Percentiles rank a stretch among this genome's conserved stretches.
These are phyloP conservation scores for Liposcelis brunnea DNA, from an alignment of 2,888 invertebrate genomes.

Conservation along the genomic window DNA sequence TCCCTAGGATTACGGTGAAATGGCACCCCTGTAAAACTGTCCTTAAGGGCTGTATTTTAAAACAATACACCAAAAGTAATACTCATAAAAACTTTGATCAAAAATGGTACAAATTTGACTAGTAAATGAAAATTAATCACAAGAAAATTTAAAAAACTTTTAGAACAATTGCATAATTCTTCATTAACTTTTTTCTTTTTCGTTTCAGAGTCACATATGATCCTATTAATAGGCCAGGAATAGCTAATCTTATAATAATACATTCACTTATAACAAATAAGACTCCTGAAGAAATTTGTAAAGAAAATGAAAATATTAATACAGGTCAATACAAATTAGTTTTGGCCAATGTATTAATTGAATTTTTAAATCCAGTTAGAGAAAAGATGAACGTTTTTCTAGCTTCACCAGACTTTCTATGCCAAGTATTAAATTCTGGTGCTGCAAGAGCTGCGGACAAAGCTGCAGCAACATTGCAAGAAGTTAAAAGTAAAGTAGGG, in stretches of 20 bases:
- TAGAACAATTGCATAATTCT: no score
- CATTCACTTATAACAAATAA: slow-evolving; percentile 57
- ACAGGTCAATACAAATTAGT: slow-evolving; percentile 62
- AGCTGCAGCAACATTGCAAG: slow-evolving; percentile 43
- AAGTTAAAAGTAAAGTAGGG: slow-evolving; percentile 45
- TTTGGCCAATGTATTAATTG: slow-evolving; percentile 54
- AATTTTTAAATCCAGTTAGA: slow-evolving; percentile 52
- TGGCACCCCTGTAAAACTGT: no score
- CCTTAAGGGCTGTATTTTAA: no score
- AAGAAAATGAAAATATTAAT: slow-evolving; percentile 43
- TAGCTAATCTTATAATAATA: slow-evolving; percentile 74
- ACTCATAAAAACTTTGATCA: no score
- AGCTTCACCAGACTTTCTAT: slow-evolving; percentile 41
- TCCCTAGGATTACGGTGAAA: no score
- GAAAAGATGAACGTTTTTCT: slow-evolving; percentile 37
- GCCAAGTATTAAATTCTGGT: slow-evolving; percentile 43
- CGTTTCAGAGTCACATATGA: slow-evolving; percentile 59
- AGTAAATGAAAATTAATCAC: no score
- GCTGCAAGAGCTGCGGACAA: slow-evolving; percentile 41
- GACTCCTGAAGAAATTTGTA: slow-evolving; percentile 47
- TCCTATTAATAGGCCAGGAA: slow-evolving; percentile 60
- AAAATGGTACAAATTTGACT: no score
- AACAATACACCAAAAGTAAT: no score
- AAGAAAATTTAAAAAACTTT: no score
- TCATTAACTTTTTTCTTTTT: no score